Evolutionary conservation across 2,888 invertebrate species (phyloP), one percentile per base, ranked within the genome.

Genomic region (Hirtodrosophila trivittata): DNA sequence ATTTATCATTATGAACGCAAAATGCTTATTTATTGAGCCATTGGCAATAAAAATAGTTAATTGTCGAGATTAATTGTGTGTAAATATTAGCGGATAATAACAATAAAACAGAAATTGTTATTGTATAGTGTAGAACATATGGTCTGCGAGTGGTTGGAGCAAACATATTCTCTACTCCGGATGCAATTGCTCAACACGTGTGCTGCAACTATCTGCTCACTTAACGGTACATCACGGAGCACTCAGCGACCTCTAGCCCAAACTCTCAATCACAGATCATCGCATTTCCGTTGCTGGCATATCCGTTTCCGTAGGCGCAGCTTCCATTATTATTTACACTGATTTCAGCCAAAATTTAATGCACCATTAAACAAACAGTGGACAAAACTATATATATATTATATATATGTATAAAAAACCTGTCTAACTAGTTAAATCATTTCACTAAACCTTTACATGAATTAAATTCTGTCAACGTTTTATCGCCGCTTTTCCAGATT

Each of bases 1-100:
- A 39, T 38, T 38, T 58, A 49, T 46, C n/a, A 38, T 18, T 6
- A 16, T 32, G 46, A 49, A 45, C 45, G 41, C 49, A 30, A 60
- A 66, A 66, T 42, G 45, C 13, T 60, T 45, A 54, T 63, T 64
- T 60, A 68, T 55, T 50, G 28, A 59, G 25, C 33, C 10, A 39
- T 10, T 16, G 55, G 62, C 50, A 21, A 70, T 77, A 66, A 69
- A 75, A 70, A 56, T 50, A 54, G 47, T 57, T 69, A 78, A 80
- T 74, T 73, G 60, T 63, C 16, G 16, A 51, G 64, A 66, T 83
- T 80, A 80, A 77, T 80, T 80, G 69, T 63, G 75, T 66, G 80
- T 66, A 62, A 66, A 80, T 69, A 65, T 64, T 68, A 66, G 73
- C 63, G 41, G 30, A 37, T 39, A 35, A 66, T 51, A 63, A 54